Percentiles rank a stretch among this genome's conserved stretches.
These are phyloP conservation scores for Ceratina calcarata DNA, from an alignment of 1,140 invertebrate genomes.

Conservation along the genomic window DNA sequence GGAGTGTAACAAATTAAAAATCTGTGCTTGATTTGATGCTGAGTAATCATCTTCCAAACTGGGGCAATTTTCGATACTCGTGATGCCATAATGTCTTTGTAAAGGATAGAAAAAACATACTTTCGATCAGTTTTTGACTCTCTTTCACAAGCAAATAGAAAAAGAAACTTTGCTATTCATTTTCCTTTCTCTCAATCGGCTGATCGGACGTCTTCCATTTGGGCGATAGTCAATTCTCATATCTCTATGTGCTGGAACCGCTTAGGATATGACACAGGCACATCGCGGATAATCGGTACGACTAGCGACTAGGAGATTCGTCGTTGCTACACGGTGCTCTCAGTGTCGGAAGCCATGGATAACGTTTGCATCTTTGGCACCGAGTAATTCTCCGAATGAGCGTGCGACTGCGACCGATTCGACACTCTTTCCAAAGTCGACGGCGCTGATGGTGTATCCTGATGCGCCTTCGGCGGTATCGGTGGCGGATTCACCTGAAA, in stretches of 20 bases:
- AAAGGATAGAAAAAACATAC: too few relatives aligned
- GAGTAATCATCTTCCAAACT: too few relatives aligned
- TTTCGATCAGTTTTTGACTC: too few relatives aligned
- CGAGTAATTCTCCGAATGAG: slow-evolving; percentile 81
- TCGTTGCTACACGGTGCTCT: slow-evolving; percentile 74
- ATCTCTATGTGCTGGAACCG: slow-evolving; percentile 31
- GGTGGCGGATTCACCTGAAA: slow-evolving; percentile 80
- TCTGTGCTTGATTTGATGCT: too few relatives aligned
- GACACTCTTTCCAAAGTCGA: slow-evolving; percentile 74
- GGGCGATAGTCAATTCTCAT: too few relatives aligned
- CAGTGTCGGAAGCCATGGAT: slow-evolving; percentile 75
- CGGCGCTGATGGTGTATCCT: slow-evolving; percentile 76
- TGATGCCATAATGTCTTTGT: too few relatives aligned
- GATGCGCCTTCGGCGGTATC: slow-evolving; percentile 81
- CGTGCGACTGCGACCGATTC: slow-evolving; percentile 66
- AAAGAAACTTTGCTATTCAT: too few relatives aligned
- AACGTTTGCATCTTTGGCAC: slow-evolving; percentile 80
- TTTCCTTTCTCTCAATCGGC: too few relatives aligned
- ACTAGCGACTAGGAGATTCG: slow-evolving; percentile 77
- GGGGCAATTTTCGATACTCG: too few relatives aligned
- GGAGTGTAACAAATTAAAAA: too few relatives aligned
- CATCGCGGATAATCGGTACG: slow-evolving; percentile 62
- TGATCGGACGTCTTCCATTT: too few relatives aligned
- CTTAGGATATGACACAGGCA: slow-evolving; percentile 52
- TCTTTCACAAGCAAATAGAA: too few relatives aligned